phyloP scores from a whole-genome alignment of 1,140 invertebrate genomes.

The Elymnias hypermnestra region DNA sequence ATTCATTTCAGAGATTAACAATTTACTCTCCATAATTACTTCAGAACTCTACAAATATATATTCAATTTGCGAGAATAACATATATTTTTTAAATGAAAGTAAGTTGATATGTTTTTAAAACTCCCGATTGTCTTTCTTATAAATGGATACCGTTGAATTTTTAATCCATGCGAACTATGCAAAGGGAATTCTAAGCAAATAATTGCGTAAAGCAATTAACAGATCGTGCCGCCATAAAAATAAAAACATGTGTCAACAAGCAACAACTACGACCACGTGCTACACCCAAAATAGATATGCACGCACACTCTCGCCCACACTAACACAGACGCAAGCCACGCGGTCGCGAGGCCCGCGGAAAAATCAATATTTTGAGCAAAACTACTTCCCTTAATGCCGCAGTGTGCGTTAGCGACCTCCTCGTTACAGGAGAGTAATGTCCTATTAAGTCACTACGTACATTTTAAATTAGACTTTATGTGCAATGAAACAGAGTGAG shows the following conservation, averaged over 20 bases:
- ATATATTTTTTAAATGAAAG: too few relatives aligned
- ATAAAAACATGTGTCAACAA: slow-evolving; percentile 72
- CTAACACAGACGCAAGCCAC: slow-evolving; percentile 42
- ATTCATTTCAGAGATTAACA: too few relatives aligned
- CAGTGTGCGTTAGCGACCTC: slow-evolving; percentile 45
- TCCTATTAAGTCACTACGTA: slow-evolving; percentile 19
- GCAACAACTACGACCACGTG: slow-evolving; percentile 69
- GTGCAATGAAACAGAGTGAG: slow-evolving; percentile 41
- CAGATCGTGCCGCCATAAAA: slow-evolving; percentile 54
- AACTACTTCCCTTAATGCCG: slow-evolving; percentile 66
- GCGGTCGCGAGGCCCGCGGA: slow-evolving; percentile 57
- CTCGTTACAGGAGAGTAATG: slow-evolving; percentile 29
- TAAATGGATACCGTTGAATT: too few relatives aligned
- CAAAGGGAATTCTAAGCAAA: slow-evolving; percentile 9
- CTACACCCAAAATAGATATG: slow-evolving; percentile 65
- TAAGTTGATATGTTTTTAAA: not conserved
- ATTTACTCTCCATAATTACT: too few relatives aligned
- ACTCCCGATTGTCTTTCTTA: not conserved
- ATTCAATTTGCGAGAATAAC: too few relatives aligned
- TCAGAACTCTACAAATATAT: too few relatives aligned
- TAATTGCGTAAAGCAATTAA: slow-evolving; percentile 52
- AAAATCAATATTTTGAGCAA: slow-evolving; percentile 76
- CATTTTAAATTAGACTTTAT: slow-evolving; percentile 53
- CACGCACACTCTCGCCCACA: slow-evolving; percentile 40
- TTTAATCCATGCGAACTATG: too few relatives aligned